These are phyloP conservation scores for Liodrosophila aerea DNA, from an alignment of 2,888 invertebrate genomes.

Conservation along the genomic window DNA sequence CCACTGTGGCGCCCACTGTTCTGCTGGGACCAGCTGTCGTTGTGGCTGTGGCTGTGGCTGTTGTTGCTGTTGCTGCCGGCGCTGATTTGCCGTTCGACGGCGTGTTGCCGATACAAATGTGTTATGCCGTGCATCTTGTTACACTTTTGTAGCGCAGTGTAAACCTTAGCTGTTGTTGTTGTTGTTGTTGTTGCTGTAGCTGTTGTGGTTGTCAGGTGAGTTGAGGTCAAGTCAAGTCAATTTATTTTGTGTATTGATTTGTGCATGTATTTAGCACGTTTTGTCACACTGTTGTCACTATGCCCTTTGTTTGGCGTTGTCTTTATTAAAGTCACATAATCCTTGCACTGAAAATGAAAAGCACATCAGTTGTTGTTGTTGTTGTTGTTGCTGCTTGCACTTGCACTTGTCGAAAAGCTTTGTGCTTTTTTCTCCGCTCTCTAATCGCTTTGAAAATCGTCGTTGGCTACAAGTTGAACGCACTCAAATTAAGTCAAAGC, in stretches of 20 bases:
- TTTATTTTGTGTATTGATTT: conserved; percentile 13
- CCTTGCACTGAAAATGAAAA: conserved; percentile 66
- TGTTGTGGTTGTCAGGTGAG: conserved; percentile 47
- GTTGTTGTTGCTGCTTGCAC: conserved; percentile 37
- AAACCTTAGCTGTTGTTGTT: conserved; percentile 25
- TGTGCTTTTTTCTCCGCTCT: conserved; percentile 38
- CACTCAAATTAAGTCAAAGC: conserved; percentile 83
- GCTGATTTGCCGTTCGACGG: conserved; percentile 83
- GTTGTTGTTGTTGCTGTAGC: conserved; percentile 28
- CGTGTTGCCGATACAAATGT: conserved; percentile 82
- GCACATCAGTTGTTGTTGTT: conserved; percentile 34
- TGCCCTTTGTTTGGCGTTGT: conserved; percentile 20
- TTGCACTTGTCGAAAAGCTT: conserved; percentile 61
- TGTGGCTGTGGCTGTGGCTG: conserved; percentile 29
- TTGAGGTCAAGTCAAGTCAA: conserved; percentile 20
- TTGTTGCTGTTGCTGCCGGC: conserved; percentile 36
- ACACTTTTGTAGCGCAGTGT: conserved; percentile 63
- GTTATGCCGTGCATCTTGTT: conserved; percentile 82
- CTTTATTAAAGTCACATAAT: conserved; percentile 70
- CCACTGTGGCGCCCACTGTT: conserved; percentile 52
- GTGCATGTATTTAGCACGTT: conserved; percentile 4
- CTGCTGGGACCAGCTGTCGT: conserved; percentile 55
- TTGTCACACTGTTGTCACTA: conserved; percentile 28
- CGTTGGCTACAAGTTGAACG: conserved; percentile 77
- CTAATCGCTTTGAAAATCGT: conserved; percentile 47